Evolutionary conservation across 2,113 vertebrate genomes (phyloP).

Genomic region (Microtus ochrogaster): DNA sequence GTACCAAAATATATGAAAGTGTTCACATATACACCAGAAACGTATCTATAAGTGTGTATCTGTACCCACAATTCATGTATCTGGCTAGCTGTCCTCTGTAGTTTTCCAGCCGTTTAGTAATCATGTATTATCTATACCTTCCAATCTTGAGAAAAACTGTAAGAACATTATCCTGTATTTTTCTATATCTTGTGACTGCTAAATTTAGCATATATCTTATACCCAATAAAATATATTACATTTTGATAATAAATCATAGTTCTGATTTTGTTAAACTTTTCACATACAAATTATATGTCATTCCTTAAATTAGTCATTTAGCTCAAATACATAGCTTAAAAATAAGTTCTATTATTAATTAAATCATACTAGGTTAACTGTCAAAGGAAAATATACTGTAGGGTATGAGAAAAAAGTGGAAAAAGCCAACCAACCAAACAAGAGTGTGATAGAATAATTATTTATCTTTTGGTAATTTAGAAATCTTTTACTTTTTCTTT

Average conservation of each 20-base stretch:
- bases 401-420: neutral
- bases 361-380: too few relatives aligned
- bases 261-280: neutral
- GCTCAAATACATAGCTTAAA: neutral
- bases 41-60: neutral
- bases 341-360: neutral
- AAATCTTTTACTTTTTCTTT: neutral
- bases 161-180: too few relatives aligned
- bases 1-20: neutral
- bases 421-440: neutral
- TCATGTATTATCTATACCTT: neutral
- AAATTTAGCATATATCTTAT: neutral
- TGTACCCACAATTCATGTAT: neutral
- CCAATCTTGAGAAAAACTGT: neutral
- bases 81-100: neutral
- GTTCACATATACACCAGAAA: neutral
- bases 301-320: neutral
- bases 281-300: neutral
- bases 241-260: neutral
- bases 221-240: neutral
- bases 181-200: too few relatives aligned
- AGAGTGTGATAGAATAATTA: neutral
- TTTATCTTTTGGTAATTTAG: neutral
- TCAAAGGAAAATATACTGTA: too few relatives aligned
- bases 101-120: too few relatives aligned